Conservation (phyloP, 2,888 invertebrate species). For the Venustoraphidia nigricollis region DNA sequence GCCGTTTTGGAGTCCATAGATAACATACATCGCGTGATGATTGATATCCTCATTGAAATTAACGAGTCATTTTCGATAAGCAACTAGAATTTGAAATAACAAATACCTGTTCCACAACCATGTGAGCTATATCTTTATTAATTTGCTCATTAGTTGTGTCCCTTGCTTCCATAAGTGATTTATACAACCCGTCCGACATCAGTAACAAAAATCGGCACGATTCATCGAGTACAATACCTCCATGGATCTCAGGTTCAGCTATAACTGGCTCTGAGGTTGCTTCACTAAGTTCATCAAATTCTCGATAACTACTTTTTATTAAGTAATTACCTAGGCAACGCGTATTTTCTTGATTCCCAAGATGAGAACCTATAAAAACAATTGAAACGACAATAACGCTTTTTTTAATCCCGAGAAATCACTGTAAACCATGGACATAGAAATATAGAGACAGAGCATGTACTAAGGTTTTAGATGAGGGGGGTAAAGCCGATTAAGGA, state of each 20-base stretch:
- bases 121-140: constrained; percentile 63
- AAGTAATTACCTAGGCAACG: constrained; percentile 78
- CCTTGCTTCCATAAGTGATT: constrained; percentile 64
- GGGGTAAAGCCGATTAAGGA: too few species aligned
- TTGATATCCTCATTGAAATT: neutral
- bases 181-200: constrained; percentile 74
- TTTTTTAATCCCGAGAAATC: too few species aligned
- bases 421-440: too few species aligned
- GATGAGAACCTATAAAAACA: constrained; percentile 37
- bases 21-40: too few species aligned
- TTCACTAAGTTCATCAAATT: constrained; percentile 55
- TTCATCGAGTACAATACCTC: constrained; percentile 62
- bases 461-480: too few species aligned
- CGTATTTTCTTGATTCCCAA: constrained; percentile 70
- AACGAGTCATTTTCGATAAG: neutral
- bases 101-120: constrained; percentile 58
- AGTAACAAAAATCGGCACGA: constrained; percentile 69
- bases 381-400: too few species aligned
- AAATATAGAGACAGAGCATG: too few species aligned
- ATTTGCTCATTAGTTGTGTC: constrained; percentile 54
- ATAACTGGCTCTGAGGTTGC: constrained; percentile 67
- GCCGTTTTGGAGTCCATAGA: too few species aligned
- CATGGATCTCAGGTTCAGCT: constrained; percentile 69
- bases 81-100: neutral
- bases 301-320: constrained; percentile 73